Conservation (phyloP, 2,797 vertebrate genomes). For the Okamejei kenojei region DNA sequence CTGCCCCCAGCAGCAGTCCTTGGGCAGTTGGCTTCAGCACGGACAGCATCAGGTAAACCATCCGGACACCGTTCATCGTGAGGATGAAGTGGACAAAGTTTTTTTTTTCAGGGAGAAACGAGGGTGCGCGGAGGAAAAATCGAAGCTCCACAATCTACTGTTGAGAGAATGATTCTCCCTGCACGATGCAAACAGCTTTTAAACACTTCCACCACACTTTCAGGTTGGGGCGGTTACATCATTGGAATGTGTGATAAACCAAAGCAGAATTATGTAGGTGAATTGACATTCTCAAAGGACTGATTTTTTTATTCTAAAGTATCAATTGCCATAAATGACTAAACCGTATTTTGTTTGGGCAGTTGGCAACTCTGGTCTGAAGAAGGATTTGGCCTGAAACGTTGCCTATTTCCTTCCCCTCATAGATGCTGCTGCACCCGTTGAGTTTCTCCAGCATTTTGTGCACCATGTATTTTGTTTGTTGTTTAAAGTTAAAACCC, state of each 20-base stretch:
- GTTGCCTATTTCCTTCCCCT: too few relatives aligned
- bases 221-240: neutral
- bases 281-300: neutral
- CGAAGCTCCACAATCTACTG: neutral
- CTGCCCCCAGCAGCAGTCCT: constrained; percentile 16
- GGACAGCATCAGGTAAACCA: neutral
- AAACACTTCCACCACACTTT: neutral
- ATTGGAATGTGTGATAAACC: constrained; percentile 2
- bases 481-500: neutral
- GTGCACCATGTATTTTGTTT: neutral
- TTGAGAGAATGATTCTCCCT: neutral
- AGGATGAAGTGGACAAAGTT: neutral
- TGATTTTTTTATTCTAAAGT: neutral
- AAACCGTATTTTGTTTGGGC: too few relatives aligned
- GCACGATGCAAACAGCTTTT: neutral
- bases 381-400: too few relatives aligned
- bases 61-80: neutral
- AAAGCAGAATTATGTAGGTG: neutral
- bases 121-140: too few relatives aligned
- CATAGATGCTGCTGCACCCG: too few relatives aligned
- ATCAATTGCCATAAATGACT: neutral
- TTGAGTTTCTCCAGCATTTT: too few relatives aligned
- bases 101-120: neutral
- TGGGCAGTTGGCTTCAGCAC: neutral
- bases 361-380: too few relatives aligned